A percentile compares a stretch with the other conserved stretches of the same genome.
phyloP scores from a whole-genome alignment of 2,888 invertebrate genomes.

The Tetropium fuscum region DNA sequence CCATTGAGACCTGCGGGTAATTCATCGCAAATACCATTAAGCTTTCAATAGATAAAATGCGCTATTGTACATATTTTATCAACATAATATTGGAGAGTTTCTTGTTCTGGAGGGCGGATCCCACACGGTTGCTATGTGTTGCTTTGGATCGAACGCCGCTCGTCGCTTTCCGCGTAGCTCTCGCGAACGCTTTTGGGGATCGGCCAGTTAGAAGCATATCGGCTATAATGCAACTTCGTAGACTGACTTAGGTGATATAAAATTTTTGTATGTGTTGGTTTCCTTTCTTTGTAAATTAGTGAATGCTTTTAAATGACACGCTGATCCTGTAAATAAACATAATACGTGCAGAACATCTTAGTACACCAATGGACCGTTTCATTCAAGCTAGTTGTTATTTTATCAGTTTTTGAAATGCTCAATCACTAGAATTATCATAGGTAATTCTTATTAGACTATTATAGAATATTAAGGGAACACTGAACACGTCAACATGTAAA shows the following conservation, averaged over 20 bases:
- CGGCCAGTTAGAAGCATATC: constrained; percentile 50
- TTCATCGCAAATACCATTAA: too few relatives aligned
- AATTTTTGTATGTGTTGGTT: constrained; percentile 4
- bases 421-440: too few relatives aligned
- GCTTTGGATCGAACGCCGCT: constrained; percentile 62
- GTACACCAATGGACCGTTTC: too few relatives aligned
- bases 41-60: neutral
- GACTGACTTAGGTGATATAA: constrained; percentile 19
- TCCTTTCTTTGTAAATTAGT: constrained; percentile 1
- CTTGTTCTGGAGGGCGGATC: constrained; percentile 25
- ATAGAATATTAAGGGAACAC: neutral
- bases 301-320: neutral
- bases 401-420: too few relatives aligned
- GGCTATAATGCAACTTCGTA: constrained; percentile 31
- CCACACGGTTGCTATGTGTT: constrained; percentile 62
- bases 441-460: too few relatives aligned
- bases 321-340: too few relatives aligned
- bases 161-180: constrained; percentile 55
- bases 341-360: too few relatives aligned
- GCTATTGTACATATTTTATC: constrained; percentile 1
- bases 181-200: constrained; percentile 55
- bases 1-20: too few relatives aligned
- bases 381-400: too few relatives aligned
- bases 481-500: neutral
- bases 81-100: constrained; percentile 9